A percentile compares a stretch with the other conserved stretches of the same genome.
These are phyloP conservation scores for Pristiophorus japonicus DNA, from an alignment of 2,113 vertebrate genomes.

Conservation along the genomic window DNA sequence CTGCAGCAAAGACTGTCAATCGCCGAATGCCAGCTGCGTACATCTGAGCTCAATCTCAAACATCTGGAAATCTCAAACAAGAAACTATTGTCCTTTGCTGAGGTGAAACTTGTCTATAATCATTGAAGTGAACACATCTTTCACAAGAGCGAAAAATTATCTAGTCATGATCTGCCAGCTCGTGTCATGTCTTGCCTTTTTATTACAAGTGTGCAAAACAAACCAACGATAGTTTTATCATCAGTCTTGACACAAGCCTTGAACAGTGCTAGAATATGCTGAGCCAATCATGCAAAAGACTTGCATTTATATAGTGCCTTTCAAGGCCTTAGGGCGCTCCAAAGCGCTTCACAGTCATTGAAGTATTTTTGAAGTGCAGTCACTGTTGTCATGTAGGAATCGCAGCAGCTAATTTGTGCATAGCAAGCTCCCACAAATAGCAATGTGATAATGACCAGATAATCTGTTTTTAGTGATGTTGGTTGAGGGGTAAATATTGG, in stretches of 20 bases:
- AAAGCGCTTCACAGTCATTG: no score
- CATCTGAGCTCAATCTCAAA: constrained; percentile 70
- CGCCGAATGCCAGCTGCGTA: constrained; percentile 65
- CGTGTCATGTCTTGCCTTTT: constrained; percentile 47
- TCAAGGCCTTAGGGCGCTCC: no score
- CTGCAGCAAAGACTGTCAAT: constrained; percentile 62
- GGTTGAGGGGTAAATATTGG: no score
- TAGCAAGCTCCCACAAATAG: no score
- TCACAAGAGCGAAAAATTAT: constrained; percentile 40
- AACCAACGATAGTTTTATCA: constrained; percentile 43
- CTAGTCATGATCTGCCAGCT: constrained; percentile 47
- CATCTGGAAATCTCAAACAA: constrained; percentile 76
- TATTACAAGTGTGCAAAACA: constrained; percentile 39
- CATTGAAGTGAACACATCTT: constrained; percentile 41
- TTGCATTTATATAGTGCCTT: no score
- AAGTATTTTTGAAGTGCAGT: no score
- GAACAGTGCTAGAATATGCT: not conserved
- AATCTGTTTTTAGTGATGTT: no score
- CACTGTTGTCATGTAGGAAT: no score
- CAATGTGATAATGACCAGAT: no score
- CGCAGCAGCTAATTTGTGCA: no score
- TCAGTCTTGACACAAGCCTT: constrained; percentile 26
- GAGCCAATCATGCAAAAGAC: not conserved
- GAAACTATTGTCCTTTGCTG: constrained; percentile 74
- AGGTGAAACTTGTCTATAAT: constrained; percentile 52